These are phyloP conservation scores for Mythimna pallens DNA, from an alignment of 2,888 invertebrate genomes.

Conservation along the genomic window DNA sequence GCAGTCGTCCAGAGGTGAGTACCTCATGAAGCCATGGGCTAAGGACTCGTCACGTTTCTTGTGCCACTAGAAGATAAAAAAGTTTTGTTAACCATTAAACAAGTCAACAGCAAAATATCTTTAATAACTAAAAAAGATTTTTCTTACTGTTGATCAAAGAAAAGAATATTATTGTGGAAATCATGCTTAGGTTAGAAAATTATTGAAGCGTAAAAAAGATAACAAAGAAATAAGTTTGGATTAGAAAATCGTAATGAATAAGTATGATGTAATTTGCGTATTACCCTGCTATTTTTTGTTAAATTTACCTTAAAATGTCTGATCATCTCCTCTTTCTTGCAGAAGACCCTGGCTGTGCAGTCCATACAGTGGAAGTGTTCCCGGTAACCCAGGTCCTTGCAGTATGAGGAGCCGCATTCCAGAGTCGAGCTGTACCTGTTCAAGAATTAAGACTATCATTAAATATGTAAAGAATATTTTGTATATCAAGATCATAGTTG, in stretches of 20 bases:
- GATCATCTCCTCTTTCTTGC: conserved; percentile 99
- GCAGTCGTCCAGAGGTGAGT: conserved; percentile 98
- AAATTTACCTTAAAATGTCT: conserved; percentile 94
- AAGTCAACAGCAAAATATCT: neutral
- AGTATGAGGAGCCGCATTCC: conserved; percentile 96
- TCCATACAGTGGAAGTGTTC: conserved; percentile 98
- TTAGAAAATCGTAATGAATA: no score
- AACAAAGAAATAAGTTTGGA: no score
- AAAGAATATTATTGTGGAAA: neutral
- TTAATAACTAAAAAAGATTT: neutral
- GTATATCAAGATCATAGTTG: neutral
- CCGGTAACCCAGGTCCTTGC: conserved; percentile 96
- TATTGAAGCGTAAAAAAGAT: neutral
- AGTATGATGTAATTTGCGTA: no score
- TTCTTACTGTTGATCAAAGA: neutral
- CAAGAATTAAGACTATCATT: conserved; percentile 4
- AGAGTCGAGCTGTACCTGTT: conserved; percentile 93
- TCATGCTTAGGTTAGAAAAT: neutral
- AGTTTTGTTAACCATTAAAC: neutral
- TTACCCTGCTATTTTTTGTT: neutral
- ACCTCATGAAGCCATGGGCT: conserved; percentile 98
- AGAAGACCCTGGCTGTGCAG: conserved; percentile 95
- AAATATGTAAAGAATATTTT: neutral
- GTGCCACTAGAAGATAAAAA: conserved; percentile 94
- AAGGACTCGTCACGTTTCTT: conserved; percentile 99